phyloP scores from a whole-genome alignment of 2,113 vertebrate species.

The Syrmaticus mikado region DNA sequence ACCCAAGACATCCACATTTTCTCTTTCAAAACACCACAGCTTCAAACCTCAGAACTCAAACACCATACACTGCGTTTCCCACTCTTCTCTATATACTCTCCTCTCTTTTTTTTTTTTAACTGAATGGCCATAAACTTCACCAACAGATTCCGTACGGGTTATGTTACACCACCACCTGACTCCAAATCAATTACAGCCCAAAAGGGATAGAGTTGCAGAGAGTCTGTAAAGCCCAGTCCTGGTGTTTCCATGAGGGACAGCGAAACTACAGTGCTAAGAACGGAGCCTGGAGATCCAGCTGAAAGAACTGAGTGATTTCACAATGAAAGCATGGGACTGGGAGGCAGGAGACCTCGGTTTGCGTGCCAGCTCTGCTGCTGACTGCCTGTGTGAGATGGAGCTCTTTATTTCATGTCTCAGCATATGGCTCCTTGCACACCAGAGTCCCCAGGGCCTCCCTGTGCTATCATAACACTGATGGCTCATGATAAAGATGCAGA shows the following conservation, averaged over 20 bases:
- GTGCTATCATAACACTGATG: background rate
- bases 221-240: constrained; percentile 61
- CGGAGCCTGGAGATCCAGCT: constrained; percentile 42
- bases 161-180: constrained; percentile 70
- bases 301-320: constrained; percentile 60
- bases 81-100: background rate
- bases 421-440: background rate
- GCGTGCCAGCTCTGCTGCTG: background rate
- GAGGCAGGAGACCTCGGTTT: constrained; percentile 10
- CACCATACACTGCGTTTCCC: background rate
- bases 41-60: constrained; percentile 11
- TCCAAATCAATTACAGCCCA: constrained; percentile 70
- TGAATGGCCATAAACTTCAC: constrained; percentile 67
- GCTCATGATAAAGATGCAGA: background rate
- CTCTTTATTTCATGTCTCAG: background rate
- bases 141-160: constrained; percentile 58
- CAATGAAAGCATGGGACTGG: constrained; percentile 29
- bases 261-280: constrained; percentile 54
- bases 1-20: background rate
- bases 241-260: constrained; percentile 57
- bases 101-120: background rate
- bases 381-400: background rate
- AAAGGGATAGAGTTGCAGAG: constrained; percentile 65
- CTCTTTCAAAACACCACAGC: background rate
- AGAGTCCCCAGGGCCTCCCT: background rate